Base-by-base conservation (phyloP, 1,140 invertebrate genomes). In the Ctenoplectra terminalis region DNA sequence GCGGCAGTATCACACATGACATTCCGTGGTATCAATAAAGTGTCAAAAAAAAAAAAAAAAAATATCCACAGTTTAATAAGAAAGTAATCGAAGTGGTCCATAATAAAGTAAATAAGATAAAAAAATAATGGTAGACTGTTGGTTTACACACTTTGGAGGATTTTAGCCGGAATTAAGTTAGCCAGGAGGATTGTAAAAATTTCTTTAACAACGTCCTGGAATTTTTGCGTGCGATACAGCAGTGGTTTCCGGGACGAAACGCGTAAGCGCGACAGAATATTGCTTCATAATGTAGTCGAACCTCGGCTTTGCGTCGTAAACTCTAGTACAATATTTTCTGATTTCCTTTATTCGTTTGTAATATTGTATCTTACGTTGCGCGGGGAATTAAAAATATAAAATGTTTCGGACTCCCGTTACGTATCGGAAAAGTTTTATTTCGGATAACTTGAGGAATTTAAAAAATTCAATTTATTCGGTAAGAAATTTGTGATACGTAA, bases 191-290 rank as follows among this genome's bases (percentile, higher is more conserved):
- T 46, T n/a, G n/a, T 17, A 46, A 29, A 46, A 66, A 46, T 66
- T 15, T 43, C 11, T 66, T 15, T 2, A 1, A 13, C 2, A 6
- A 29, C 2, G 9, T n/a, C 54, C 23, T 8, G 31, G 13, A 17
- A 67, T 23, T 50, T 69, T 50, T 50, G 17, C 46, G 15, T 6
- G 29, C 46, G 46, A 69, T 17, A 17, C 17, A 31, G 31, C 43
- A 34, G 26, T 2, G 66, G 11, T 69, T 69, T 69, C 43, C 66
- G 20, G 66, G 20, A 69, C 43, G 20, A 69, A 69, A 61, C 31
- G 60, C 60, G 34, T 61, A 61, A 69, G 26, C 66, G 29, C 66
- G 43, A 69, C 66, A 31, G 66, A 43, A 48, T 50, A 69, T 48
- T 69, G 66, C 43, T 50, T 69, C 43, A 23, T 50, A 50, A 69